Evolutionary conservation across 1,140 invertebrate genomes (phyloP).

Genomic region (Melipona quadrifasciata): DNA sequence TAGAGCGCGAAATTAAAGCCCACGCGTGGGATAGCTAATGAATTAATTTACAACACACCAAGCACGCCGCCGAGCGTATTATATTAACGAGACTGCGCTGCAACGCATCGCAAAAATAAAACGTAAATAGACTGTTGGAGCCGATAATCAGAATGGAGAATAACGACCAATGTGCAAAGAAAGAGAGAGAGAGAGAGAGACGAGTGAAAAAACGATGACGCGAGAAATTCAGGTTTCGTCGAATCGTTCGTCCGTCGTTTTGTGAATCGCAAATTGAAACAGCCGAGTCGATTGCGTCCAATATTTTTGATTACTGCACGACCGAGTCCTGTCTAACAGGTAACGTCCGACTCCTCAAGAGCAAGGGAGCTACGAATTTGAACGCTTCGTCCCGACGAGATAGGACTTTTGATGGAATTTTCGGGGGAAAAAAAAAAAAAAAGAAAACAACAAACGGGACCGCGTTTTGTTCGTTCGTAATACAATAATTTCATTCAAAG

Average conservation of each 20-base stretch:
- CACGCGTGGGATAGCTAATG: background rate
- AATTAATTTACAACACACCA: slow-evolving; percentile 11
- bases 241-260: background rate
- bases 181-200: background rate
- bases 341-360: slow-evolving; percentile 4
- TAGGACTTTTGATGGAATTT: slow-evolving; percentile 44
- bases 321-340: background rate
- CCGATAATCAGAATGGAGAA: background rate
- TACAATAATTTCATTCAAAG: no score
- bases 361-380: background rate
- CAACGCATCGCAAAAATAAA: background rate
- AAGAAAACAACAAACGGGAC: no score
- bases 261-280: slow-evolving; percentile 22
- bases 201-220: background rate
- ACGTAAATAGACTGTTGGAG: background rate
- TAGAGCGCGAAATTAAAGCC: background rate
- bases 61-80: background rate
- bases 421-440: background rate
- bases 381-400: slow-evolving; percentile 23
- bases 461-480: no score
- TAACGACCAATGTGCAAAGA: background rate
- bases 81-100: slow-evolving; percentile 9
- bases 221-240: background rate
- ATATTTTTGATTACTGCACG: background rate
- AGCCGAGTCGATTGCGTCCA: slow-evolving; percentile 20